Base-by-base conservation (phyloP, 2,797 vertebrate genomes). In the Sarcophilus harrisii region DNA sequence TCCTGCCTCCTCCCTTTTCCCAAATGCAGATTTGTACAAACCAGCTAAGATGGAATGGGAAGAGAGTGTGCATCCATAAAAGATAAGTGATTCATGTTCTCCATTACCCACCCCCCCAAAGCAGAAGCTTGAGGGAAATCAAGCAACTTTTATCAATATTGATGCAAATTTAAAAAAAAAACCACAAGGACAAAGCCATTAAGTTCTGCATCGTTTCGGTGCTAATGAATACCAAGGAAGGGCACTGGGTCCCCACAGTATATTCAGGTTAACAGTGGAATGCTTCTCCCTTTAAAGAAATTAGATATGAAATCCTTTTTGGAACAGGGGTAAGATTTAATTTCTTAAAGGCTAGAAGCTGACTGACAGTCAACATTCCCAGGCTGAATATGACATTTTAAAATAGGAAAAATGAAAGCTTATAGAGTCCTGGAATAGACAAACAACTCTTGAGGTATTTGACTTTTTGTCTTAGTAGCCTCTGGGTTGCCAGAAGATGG, bases 141-240 rank as follows among this genome's bases (percentile, higher is more conserved):
- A 87, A 87, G 73, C 73, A 87, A 87, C 73, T 87, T 87, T 49
- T 87, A 49, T 87, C 73, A 87, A 87, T 87, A 87, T 87, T 87
- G 73, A 87, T 87, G 73, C 73, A 87, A 38, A 87, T 55, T 55
- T 11, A 6, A 87, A 73, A 87, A 87, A 73, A 49, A 87, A 87
- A 27, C 27, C 1, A 28, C 73, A 87, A 87, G 73, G 73, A 87
- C 73, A 87, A 87, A 87, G 73, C 18, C 73, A 87, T 87, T 87
- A 87, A 87, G 38, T 87, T 87, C 38, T 87, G 73, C 73, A 87
- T 49, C 45, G 73, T 87, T 87, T 87, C 38, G 27, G 38, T 87
- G 24, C 73, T 87, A 87, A 87, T 87, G 73, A 87, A 87, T 87
- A 49, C 73, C 73, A 49, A 16, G 38, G 73, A 87, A 87, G 73